A percentile compares a stretch with the other conserved stretches of the same genome.
These are phyloP conservation scores for Thyatira batis DNA, from an alignment of 2,888 invertebrate genomes.

Conservation along the genomic window DNA sequence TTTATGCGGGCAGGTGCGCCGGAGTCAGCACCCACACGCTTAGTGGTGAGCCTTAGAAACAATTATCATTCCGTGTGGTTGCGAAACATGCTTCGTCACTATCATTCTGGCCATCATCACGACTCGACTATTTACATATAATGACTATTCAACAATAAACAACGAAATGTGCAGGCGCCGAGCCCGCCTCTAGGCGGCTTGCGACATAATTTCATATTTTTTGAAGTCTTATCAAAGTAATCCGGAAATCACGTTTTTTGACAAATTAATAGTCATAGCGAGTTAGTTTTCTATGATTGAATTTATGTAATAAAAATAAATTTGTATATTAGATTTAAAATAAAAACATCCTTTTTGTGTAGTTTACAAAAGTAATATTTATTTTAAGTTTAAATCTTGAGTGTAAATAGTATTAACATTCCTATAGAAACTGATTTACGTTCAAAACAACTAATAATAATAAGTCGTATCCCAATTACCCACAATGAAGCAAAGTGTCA, in stretches of 20 bases:
- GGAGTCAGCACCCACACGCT: constrained; percentile 43
- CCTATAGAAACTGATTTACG: not conserved
- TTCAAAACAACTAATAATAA: not conserved
- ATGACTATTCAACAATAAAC: constrained; percentile 80
- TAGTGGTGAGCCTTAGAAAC: constrained; percentile 53
- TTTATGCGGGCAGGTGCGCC: constrained; percentile 62
- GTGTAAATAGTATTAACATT: no score
- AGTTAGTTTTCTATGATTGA: no score
- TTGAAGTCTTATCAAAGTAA: constrained; percentile 34
- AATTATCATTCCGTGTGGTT: constrained; percentile 76
- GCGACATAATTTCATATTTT: constrained; percentile 51
- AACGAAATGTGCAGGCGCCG: constrained; percentile 63
- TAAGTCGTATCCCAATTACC: not conserved
- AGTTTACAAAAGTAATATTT: no score
- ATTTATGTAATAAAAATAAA: no score
- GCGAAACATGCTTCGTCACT: constrained; percentile 80
- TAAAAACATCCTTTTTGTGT: not conserved
- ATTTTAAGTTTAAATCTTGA: not conserved
- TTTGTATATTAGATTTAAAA: no score
- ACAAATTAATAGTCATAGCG: constrained; percentile 3
- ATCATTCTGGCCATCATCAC: constrained; percentile 78
- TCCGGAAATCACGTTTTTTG: constrained; percentile 29
- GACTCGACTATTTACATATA: constrained; percentile 80
- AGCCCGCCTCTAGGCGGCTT: constrained; percentile 43
- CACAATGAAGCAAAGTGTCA: not conserved